phyloP scores from a whole-genome alignment of 2,888 invertebrate species.

The Gastrophysa polygoni region DNA sequence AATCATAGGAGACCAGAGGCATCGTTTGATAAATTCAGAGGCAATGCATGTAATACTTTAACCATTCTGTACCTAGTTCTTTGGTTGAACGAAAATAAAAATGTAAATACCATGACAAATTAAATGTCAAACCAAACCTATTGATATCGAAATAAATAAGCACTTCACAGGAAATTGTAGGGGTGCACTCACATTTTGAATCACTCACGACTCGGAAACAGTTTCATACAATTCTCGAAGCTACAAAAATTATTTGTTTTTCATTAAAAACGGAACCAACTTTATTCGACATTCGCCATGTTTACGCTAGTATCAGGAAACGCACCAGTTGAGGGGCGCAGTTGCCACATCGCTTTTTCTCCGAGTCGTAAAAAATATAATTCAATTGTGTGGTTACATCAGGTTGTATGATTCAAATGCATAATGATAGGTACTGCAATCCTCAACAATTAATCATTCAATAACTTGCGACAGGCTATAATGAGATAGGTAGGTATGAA shows the following conservation, averaged over 20 bases:
- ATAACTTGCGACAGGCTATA: too few relatives aligned
- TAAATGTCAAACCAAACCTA: conserved; percentile 33
- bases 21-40: neutral
- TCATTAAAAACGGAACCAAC: conserved; percentile 39
- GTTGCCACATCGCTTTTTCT: neutral
- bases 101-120: conserved; percentile 39
- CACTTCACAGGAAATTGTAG: neutral
- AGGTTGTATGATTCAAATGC: too few relatives aligned
- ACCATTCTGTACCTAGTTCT: conserved; percentile 8
- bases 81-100: conserved; percentile 24
- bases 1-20: conserved; percentile 23
- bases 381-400: too few relatives aligned
- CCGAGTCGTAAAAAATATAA: too few relatives aligned
- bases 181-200: conserved; percentile 41
- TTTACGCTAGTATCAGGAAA: conserved; percentile 40
- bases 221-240: conserved; percentile 33
- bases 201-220: conserved; percentile 34
- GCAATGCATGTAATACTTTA: neutral
- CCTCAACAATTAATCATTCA: too few relatives aligned
- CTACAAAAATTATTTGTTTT: conserved; percentile 43
- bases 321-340: conserved; percentile 30
- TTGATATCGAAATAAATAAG: neutral
- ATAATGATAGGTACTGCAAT: too few relatives aligned
- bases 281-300: conserved; percentile 44
- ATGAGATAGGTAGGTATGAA: too few relatives aligned